phyloP scores from a whole-genome alignment of 2,888 invertebrate species.

The Onthophagus sagittarius region DNA sequence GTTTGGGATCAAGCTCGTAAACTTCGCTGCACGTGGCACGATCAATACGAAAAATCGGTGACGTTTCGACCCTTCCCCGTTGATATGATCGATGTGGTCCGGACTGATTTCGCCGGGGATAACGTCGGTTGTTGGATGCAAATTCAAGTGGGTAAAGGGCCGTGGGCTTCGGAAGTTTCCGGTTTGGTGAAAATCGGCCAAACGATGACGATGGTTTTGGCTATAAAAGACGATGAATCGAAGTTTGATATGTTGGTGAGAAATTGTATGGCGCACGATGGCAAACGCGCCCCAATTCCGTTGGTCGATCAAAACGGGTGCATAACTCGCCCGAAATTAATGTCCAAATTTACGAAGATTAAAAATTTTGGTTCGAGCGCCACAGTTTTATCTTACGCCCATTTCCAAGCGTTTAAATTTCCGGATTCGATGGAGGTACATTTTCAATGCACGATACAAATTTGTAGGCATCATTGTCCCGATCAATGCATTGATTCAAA shows the following conservation, averaged over 20 bases:
- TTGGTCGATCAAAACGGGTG: conserved; percentile 90
- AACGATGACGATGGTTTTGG: conserved; percentile 95
- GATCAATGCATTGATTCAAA: conserved; percentile 76
- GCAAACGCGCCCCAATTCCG: conserved; percentile 89
- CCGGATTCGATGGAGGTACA: conserved; percentile 96
- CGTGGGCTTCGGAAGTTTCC: conserved; percentile 93
- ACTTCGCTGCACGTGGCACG: conserved; percentile 91
- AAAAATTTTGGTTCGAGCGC: conserved; percentile 94
- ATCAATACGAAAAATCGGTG: conserved; percentile 92
- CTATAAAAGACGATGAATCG: conserved; percentile 91
- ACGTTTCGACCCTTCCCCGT: conserved; percentile 93
- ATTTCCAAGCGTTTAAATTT: conserved; percentile 94
- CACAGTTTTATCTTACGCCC: conserved; percentile 85
- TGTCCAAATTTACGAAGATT: conserved; percentile 92
- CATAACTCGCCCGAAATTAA: conserved; percentile 85
- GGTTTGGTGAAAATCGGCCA: conserved; percentile 93
- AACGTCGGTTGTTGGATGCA: conserved; percentile 98
- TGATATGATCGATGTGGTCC: conserved; percentile 91
- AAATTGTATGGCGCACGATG: conserved; percentile 93
- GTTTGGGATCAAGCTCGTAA: conserved; percentile 90
- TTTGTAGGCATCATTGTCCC: conserved; percentile 88
- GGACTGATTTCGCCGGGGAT: conserved; percentile 91
- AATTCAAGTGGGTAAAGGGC: conserved; percentile 91
- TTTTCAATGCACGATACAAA: conserved; percentile 93
- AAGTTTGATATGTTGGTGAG: conserved; percentile 94